Evolutionary conservation across 1,140 invertebrate species (phyloP), one percentile per base, ranked within the genome.

Genomic region (Mizuhopecten yessoensis): DNA sequence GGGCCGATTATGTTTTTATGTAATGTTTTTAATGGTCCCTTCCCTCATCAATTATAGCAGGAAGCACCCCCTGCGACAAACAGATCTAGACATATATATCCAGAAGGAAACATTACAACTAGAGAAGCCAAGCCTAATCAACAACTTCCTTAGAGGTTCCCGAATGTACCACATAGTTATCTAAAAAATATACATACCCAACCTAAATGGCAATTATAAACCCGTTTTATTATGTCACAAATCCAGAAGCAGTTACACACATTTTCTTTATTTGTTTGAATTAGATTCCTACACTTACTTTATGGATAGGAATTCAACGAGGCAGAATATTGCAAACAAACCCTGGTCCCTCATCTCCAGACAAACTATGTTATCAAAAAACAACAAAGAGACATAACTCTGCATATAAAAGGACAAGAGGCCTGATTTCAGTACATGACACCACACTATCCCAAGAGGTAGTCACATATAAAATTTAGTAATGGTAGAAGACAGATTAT

Each of bases 141-240:
- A 17, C 0, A 11, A 75, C 57, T 75, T 29, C 29, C 57, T 75
- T 75, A 75, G 1, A 75, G n/a, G 57, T 75, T n/a, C 29, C 1
- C 57, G n/a, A 29, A 75, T 75, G 57, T 75, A 75, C 57, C 57
- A 75, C 57, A 75, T 75, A 29, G 57, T 75, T 75, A 75, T 75
- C 23, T 5, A n/a, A n/a, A n/a, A 29, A 75, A 9, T 75, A 0
- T 29, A 75, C n/a, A 29, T 75, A n/a, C 20, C 57, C 5, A 75
- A 29, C n/a, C 1, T 29, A 75, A 17, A 75, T 29, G n/a, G n/a
- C 23, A 23, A 3, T n/a, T 75, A 75, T 29, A 75, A 20, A 75
- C 57, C 57, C 5, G 5, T n/a, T 75, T 75, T 75, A 75, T 7
- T 29, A 75, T 9, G 17, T n/a, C 29, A 75, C 57, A 75, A 75